Conservation (phyloP, 2,797 vertebrate species). For the Etheostoma nigrum region DNA sequence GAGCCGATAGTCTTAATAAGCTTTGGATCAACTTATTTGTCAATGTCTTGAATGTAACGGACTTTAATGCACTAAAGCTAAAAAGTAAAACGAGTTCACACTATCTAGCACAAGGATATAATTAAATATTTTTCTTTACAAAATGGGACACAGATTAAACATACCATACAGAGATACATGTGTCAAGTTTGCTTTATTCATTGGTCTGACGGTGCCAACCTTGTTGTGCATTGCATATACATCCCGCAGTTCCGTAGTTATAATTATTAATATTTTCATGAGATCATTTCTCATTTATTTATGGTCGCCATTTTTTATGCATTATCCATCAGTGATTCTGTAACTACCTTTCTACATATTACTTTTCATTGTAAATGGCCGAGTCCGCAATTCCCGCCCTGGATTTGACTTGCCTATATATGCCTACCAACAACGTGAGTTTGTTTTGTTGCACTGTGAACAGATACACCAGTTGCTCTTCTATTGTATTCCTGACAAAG, state of each 20-base stretch:
- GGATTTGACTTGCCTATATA: neutral
- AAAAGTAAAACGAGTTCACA: too few relatives aligned
- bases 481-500: too few relatives aligned
- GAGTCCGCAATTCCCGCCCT: neutral
- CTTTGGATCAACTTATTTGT: too few relatives aligned
- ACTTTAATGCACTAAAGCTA: too few relatives aligned
- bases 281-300: neutral
- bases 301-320: neutral
- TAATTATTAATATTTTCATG: neutral
- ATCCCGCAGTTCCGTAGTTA: too few relatives aligned
- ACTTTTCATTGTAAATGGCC: neutral
- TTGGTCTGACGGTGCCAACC: neutral
- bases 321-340: neutral
- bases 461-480: neutral
- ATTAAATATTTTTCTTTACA: neutral
- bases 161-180: neutral
- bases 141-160: neutral
- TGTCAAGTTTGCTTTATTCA: neutral
- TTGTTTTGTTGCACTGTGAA: conserved; percentile 19
- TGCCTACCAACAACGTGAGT: neutral
- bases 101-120: neutral
- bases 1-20: too few relatives aligned
- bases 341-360: neutral
- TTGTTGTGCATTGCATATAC: neutral
- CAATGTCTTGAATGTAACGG: too few relatives aligned